Conservation (phyloP, 2,888 invertebrate species). For the Cephus sareptanus region DNA sequence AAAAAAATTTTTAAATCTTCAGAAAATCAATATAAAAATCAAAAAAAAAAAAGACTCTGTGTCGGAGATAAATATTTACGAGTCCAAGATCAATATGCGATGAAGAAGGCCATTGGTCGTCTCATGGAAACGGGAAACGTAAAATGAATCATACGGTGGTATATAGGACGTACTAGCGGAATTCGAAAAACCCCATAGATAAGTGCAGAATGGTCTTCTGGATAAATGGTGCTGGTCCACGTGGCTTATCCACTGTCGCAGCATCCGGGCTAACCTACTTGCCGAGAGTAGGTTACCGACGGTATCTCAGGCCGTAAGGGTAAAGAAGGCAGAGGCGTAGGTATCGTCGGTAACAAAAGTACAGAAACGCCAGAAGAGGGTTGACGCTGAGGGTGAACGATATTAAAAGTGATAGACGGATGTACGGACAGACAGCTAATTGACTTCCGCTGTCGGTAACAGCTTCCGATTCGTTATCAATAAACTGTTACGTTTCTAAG, state of each 20-base stretch:
- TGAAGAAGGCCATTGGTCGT: background rate
- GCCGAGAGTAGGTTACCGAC: background rate
- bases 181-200: background rate
- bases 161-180: background rate
- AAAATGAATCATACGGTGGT: background rate
- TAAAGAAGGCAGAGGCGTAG: background rate
- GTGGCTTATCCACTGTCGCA: background rate
- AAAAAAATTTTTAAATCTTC: background rate
- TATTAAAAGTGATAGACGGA: background rate
- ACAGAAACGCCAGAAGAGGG: background rate
- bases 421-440: background rate
- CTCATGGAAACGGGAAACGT: background rate
- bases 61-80: background rate
- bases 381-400: background rate
- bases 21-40: background rate
- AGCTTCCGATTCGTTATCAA: background rate
- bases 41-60: background rate
- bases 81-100: background rate
- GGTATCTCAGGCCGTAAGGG: background rate
- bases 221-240: background rate
- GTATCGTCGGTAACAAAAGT: slow-evolving; percentile 1
- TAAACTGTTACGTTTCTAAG: background rate
- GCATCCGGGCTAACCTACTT: background rate
- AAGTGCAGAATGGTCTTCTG: background rate
- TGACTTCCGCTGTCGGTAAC: background rate